Evolutionary conservation across 2,888 invertebrate genomes (phyloP), one percentile per base, ranked within the genome.

Genomic region (Xestia ashworthii): DNA sequence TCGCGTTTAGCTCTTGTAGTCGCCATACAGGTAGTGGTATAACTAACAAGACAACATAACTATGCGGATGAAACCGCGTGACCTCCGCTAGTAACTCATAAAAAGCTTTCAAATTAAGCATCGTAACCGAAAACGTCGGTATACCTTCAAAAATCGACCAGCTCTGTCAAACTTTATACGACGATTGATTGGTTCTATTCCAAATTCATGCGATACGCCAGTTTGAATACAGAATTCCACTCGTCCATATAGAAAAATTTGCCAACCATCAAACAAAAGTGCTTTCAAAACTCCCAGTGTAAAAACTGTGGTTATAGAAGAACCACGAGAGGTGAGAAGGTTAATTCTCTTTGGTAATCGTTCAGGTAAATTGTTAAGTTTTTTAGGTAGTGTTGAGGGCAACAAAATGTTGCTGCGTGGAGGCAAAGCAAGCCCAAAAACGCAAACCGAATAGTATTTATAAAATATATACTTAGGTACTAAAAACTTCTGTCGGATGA

Each of bases 161-260:
- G 5, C 1, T 14, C 14, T 58, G 50, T 50, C 44, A 25, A 69
- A 70, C 46, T 75, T 50, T 80, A 53, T 44, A 38, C 46, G 46
- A 6, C 60, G 46, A 81, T 62, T 66, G 38, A 81, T 80, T 71
- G 70, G 76, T 66, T 60, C 58, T 70, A 48, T 76, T 71, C 53
- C 12, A 62, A 69, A 82, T 73, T 74, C 76, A 76, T 74, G 38
- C 48, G 71, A 80, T 53, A 83, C 71, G 55, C 64, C 64, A 58
- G 44, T 68, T 60, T 19, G 55, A 67, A 62, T 48, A 46, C 74
- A 19, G 60, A 25, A 83, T 67, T 66, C 53, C 71, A 65, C 67
- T 67, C n/a, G 22, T 66, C n/a, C n/a, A 71, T 48, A 70, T 70
- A 76, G 72, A 84, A 78, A 84, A 75, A 84, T 76, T 77, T 74